Evolutionary conservation across 2,113 vertebrate genomes (phyloP).

Genomic region (Dromas ardeola): DNA sequence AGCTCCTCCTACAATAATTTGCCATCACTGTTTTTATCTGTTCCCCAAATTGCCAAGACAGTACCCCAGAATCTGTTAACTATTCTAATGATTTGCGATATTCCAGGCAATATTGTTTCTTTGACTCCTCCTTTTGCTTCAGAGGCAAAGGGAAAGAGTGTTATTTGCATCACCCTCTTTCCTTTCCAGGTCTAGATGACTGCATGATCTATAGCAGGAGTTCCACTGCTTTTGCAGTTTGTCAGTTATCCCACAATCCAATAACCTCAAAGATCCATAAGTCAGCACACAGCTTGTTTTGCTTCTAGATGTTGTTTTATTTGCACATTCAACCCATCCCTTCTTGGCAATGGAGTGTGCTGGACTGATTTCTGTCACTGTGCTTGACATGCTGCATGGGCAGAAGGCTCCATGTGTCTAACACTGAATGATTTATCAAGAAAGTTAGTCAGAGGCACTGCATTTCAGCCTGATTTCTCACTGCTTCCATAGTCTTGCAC

Average conservation of each 20-base stretch:
- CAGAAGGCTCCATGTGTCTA: neutral
- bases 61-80: neutral
- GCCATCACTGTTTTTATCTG: neutral
- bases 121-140: neutral
- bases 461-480: neutral
- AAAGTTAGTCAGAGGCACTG: neutral
- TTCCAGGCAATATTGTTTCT: neutral
- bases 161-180: neutral
- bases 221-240: neutral
- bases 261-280: neutral
- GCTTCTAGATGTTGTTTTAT: neutral
- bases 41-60: neutral
- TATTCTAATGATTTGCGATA: neutral
- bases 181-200: neutral
- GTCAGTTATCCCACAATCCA: neutral
- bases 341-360: neutral
- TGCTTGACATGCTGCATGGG: neutral
- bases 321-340: neutral
- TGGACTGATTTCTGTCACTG: neutral
- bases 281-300: neutral
- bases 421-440: neutral
- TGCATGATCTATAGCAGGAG: rapidly evolving
- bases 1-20: neutral
- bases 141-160: neutral
- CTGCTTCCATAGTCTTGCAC: rapidly evolving